Conservation (phyloP, 2,888 invertebrate genomes). For the Hermaeophaga mercurialis region DNA sequence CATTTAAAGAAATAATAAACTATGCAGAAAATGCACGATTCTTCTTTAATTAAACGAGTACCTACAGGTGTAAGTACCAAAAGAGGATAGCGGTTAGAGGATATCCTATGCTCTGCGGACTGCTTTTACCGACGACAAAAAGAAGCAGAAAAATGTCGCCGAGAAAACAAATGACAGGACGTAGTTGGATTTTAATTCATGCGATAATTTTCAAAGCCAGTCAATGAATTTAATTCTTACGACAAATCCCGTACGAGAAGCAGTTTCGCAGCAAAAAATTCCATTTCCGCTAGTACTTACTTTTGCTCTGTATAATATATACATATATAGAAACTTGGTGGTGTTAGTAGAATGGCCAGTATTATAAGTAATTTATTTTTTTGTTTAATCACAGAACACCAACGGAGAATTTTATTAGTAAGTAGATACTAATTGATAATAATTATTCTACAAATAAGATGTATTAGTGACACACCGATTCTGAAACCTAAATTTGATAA, state of each 20-base stretch:
- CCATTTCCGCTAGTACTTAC: conserved; percentile 10
- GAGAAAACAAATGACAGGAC: conserved; percentile 35
- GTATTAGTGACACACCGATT: too few species aligned
- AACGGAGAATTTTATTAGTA: too few species aligned
- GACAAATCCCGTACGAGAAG: conserved; percentile 34
- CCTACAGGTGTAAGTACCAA: too few species aligned
- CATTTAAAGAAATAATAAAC: too few species aligned
- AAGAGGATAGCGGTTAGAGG: too few species aligned
- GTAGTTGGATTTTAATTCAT: conserved; percentile 29
- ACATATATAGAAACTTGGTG: conserved; percentile 8
- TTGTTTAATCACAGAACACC: too few species aligned
- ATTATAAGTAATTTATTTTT: background rate
- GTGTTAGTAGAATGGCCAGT: background rate
- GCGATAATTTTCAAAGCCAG: conserved; percentile 27
- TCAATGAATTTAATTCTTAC: conserved; percentile 37
- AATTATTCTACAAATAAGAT: too few species aligned
- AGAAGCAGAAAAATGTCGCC: conserved; percentile 17
- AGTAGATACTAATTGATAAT: too few species aligned
- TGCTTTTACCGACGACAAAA: background rate
- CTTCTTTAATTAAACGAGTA: too few species aligned
- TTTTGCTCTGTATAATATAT: background rate
- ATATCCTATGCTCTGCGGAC: conserved; percentile 8
- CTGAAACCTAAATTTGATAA: too few species aligned
- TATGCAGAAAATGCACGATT: too few species aligned
- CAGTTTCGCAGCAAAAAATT: conserved; percentile 18